phyloP scores from a whole-genome alignment of 2,888 invertebrate genomes.

The Mylabris sibirica region DNA sequence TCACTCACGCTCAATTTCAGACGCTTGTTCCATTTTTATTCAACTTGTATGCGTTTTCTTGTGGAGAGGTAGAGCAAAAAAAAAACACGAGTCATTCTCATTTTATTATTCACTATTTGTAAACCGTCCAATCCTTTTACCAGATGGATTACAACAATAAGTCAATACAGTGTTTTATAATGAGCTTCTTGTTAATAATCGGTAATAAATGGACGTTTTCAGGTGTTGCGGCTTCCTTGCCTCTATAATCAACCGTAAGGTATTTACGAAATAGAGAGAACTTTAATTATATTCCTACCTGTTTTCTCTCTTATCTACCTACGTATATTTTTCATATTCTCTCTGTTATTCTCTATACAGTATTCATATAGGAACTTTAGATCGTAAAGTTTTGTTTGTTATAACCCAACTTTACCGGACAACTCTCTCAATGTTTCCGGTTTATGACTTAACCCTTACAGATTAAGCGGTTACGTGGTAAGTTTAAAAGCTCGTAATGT shows the following conservation, averaged over 20 bases:
- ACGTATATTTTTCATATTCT: background rate
- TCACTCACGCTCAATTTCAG: conserved; percentile 33
- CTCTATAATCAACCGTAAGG: conserved; percentile 16
- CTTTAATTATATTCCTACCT: conserved; percentile 35
- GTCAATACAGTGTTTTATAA: conserved; percentile 22
- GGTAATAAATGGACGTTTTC: conserved; percentile 28
- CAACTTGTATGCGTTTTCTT: conserved; percentile 4
- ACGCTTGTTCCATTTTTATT: conserved; percentile 9
- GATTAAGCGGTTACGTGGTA: conserved; percentile 60
- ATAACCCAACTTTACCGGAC: conserved; percentile 48
- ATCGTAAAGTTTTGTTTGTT: conserved; percentile 51
- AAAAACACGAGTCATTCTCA: background rate
- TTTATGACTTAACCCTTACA: conserved; percentile 59
- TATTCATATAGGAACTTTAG: conserved; percentile 29
- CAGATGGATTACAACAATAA: background rate
- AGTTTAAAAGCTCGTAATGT: conserved; percentile 54
- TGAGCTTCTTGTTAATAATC: conserved; percentile 25
- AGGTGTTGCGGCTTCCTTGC: conserved; percentile 23
- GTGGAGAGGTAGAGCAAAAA: background rate
- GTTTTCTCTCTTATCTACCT: conserved; percentile 33
- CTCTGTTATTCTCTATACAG: background rate
- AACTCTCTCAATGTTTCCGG: conserved; percentile 48
- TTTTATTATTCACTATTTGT: background rate
- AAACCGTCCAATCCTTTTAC: too few relatives aligned
- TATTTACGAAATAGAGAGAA: conserved; percentile 15